These are phyloP conservation scores for Gallinago media DNA, from an alignment of 2,113 vertebrate genomes.

Conservation along the genomic window DNA sequence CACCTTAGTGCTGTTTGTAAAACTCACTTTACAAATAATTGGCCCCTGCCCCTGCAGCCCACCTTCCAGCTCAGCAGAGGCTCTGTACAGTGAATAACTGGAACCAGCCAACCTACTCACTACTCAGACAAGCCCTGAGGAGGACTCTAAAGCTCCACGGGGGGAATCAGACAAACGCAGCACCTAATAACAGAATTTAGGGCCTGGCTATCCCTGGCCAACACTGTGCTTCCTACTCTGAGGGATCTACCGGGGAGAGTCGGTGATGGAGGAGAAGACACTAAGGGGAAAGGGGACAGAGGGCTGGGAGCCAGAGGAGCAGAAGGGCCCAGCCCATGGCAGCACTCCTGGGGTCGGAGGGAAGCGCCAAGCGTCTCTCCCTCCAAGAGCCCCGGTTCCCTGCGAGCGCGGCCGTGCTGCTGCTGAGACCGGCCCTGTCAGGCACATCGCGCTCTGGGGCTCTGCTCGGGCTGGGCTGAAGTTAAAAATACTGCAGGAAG, in stretches of 20 bases:
- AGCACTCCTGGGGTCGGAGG: neutral
- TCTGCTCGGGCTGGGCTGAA: neutral
- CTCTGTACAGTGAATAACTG: constrained; percentile 35
- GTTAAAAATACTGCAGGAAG: constrained; percentile 45
- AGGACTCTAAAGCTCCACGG: neutral
- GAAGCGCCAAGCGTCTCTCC: neutral
- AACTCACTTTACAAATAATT: too few relatives aligned
- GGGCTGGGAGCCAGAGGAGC: neutral
- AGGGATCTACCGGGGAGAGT: neutral
- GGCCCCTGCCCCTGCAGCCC: neutral
- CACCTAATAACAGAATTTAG: neutral
- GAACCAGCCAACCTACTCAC: constrained; percentile 42
- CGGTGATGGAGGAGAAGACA: neutral
- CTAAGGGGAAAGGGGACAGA: neutral
- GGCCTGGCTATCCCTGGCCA: neutral
- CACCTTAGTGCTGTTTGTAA: too few relatives aligned
- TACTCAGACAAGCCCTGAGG: neutral
- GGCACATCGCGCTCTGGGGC: neutral
- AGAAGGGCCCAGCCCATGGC: constrained; percentile 4
- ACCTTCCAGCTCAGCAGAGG: neutral
- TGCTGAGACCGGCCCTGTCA: neutral
- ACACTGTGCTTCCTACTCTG: neutral
- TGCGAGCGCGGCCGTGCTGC: neutral
- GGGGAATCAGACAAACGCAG: neutral
- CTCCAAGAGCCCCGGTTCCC: neutral